These are phyloP conservation scores for Neolamprologus sp. DNA, from an alignment of 2,113 vertebrate species.

Conservation along the genomic window DNA sequence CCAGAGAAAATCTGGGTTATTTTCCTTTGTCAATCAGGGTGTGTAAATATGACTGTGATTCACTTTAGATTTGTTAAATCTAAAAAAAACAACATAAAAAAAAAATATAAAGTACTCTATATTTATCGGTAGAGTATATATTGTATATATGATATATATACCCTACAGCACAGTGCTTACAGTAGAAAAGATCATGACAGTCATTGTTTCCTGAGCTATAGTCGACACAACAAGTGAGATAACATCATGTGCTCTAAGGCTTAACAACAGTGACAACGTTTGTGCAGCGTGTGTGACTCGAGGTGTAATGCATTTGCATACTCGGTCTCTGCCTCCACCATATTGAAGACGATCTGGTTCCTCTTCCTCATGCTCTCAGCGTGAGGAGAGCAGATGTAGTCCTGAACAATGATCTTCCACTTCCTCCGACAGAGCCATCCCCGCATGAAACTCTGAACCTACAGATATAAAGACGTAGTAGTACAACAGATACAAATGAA, in stretches of 20 bases:
- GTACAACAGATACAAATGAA: not conserved
- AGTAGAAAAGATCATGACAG: not conserved
- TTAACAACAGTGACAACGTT: not conserved
- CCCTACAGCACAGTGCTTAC: not conserved
- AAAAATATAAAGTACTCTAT: not conserved
- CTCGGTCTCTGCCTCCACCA: slow-evolving; percentile 97
- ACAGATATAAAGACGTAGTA: not conserved
- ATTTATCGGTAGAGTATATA: not conserved
- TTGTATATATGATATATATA: not conserved
- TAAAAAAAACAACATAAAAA: not conserved
- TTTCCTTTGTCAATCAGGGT: not conserved
- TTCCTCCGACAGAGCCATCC: slow-evolving; percentile 97
- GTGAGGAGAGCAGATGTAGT: slow-evolving; percentile 98
- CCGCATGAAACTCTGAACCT: slow-evolving; percentile 99
- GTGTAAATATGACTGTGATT: not conserved
- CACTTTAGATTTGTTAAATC: not conserved
- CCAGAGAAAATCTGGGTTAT: not conserved
- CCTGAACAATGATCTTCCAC: slow-evolving; percentile 98
- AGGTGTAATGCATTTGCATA: slow-evolving; percentile 54
- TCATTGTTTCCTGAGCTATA: not conserved
- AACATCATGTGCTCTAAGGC: not conserved
- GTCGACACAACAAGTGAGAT: not conserved
- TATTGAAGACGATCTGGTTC: slow-evolving; percentile 98
- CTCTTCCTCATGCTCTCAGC: slow-evolving; percentile 98
- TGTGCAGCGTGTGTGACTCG: not conserved